Evolutionary conservation across 2,888 invertebrate species (phyloP).

Genomic region (Apamea epomidion): DNA sequence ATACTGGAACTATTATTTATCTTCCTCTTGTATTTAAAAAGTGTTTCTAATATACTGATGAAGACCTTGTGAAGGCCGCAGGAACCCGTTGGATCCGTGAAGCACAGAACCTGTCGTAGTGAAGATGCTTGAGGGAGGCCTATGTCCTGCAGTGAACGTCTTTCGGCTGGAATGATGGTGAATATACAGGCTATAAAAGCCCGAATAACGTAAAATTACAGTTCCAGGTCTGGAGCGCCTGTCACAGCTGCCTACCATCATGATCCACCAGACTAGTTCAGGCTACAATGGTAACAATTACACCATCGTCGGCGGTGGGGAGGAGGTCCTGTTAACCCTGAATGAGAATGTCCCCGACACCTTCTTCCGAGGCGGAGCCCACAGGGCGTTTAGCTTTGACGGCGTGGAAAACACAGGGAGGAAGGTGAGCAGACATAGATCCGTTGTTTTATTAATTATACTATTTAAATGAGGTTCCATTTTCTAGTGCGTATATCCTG

Average conservation of each 20-base stretch:
- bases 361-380: constrained; percentile 2
- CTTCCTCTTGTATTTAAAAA: background rate
- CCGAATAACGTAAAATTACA: background rate
- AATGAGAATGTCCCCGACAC: constrained; percentile 23
- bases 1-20: background rate
- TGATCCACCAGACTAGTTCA: constrained; percentile 17
- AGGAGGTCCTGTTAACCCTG: constrained; percentile 25
- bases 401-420: constrained; percentile 32
- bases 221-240: constrained; percentile 32
- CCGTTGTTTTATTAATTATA: background rate
- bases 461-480: background rate
- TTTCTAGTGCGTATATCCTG: background rate
- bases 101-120: too few relatives aligned
- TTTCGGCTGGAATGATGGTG: too few relatives aligned
- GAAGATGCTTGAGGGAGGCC: too few relatives aligned
- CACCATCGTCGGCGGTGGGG: constrained; percentile 9
- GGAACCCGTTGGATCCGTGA: too few relatives aligned
- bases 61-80: too few relatives aligned
- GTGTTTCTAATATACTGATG: background rate
- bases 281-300: constrained; percentile 40
- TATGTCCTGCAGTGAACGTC: too few relatives aligned
- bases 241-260: background rate
- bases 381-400: constrained; percentile 26
- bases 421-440: constrained; percentile 18
- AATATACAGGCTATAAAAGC: background rate